Base-by-base conservation (phyloP, 2,113 vertebrate species). In the Perccottus glenii region DNA sequence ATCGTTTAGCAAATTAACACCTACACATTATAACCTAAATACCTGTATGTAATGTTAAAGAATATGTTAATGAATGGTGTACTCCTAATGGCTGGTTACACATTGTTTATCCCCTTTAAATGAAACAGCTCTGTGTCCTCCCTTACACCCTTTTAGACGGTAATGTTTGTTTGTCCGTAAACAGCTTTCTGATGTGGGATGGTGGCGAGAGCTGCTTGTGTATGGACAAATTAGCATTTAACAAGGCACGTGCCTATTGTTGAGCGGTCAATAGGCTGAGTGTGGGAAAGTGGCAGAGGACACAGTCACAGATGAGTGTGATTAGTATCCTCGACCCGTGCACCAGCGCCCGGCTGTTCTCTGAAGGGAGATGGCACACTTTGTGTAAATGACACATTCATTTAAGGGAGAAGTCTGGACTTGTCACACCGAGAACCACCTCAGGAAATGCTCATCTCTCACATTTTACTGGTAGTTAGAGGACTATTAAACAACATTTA, bases 161-260 rank as follows among this genome's bases (percentile, higher is more conserved):
- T 81, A 71, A 83, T 74, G 75, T 57, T 70, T 50, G 62, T 69
- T 47, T 73, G 67, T 79, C 14, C 1, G 43, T 51, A 50, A 6
- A 32, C 15, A 35, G 33, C 0, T 47, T 58, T 42, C 8, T 12
- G 12, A 56, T 4, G 66, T 62, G 42, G 4, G 63, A 75, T 65
- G 63, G 46, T 75, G 6, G 50, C 59, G 19, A 42, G 43, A 78
- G 71, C 64, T 63, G 57, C 70, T 59, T 83, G 82, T 78, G 77
- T 69, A 57, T 46, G 80, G 78, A 56, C 58, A 71, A 70, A 88
- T 92, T 91, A 89, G 80, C 90, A 89, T 91, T 83, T 87, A 89
- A 92, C 82, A 86, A 89, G 91, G 86, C 88, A 89, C 90, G 91
- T 83, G 88, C 79, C 87, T 72, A 85, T 91, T 92, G 90, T 90